A percentile compares a stretch with the other conserved stretches of the same genome.
phyloP scores from a whole-genome alignment of 2,113 vertebrate species.

The Donacobius atricapilla region DNA sequence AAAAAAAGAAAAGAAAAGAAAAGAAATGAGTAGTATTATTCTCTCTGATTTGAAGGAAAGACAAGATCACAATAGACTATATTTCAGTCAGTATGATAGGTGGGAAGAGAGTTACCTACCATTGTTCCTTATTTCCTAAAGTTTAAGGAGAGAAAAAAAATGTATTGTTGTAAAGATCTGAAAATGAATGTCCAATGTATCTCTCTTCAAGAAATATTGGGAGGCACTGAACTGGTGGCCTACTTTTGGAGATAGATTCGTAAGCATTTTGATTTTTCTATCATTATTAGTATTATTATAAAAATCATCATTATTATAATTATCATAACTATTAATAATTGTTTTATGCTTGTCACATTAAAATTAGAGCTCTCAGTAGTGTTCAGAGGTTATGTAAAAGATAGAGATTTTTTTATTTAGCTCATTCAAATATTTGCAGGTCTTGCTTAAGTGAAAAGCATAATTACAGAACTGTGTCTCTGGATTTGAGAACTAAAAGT shows the following conservation, averaged over 20 bases:
- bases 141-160: background rate
- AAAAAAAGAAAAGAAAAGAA: background rate
- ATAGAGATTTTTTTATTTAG: background rate
- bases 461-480: background rate
- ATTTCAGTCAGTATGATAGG: background rate
- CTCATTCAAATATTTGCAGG: background rate
- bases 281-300: background rate
- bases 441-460: background rate
- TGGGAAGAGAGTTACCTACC: background rate
- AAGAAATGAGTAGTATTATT: background rate
- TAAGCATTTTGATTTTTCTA: background rate
- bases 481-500: background rate
- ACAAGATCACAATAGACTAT: background rate
- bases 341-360: background rate
- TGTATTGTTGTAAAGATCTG: background rate
- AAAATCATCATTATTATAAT: background rate
- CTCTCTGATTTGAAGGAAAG: background rate
- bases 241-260: background rate
- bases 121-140: background rate
- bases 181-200: background rate
- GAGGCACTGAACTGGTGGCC: background rate
- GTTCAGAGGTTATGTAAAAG: background rate
- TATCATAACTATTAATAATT: background rate
- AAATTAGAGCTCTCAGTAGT: background rate
- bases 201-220: background rate